These are phyloP conservation scores for Hyperoplus immaculatus DNA, from an alignment of 2,797 vertebrate genomes.

Conservation along the genomic window DNA sequence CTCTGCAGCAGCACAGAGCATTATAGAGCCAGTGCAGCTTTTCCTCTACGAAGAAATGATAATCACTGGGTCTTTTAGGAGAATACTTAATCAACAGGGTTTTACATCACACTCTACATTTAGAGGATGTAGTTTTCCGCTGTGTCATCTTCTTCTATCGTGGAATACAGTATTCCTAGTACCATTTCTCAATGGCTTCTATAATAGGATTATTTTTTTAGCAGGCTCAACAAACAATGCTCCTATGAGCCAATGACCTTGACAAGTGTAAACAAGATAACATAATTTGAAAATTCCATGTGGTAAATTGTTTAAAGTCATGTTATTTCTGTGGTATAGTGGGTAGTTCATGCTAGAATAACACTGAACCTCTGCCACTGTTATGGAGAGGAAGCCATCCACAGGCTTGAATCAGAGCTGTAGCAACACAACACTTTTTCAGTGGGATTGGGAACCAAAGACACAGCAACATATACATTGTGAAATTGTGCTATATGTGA, in stretches of 20 bases:
- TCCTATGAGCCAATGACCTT: background rate
- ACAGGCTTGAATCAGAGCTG: conserved; percentile 6
- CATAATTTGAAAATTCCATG: background rate
- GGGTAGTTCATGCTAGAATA: conserved; percentile 8
- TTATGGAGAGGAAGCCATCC: background rate
- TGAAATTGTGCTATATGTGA: background rate
- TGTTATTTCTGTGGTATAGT: background rate
- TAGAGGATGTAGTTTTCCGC: conserved; percentile 28
- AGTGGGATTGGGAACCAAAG: background rate
- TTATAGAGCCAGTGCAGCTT: conserved; percentile 55
- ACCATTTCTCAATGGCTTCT: conserved; percentile 2
- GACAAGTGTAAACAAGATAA: background rate
- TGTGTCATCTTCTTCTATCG: conserved; percentile 17
- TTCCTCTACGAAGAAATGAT: conserved; percentile 58
- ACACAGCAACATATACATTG: background rate
- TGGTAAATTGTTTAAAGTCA: background rate
- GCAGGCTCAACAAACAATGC: background rate
- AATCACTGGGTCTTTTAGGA: conserved; percentile 58
- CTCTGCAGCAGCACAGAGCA: conserved; percentile 61
- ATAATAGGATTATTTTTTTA: background rate
- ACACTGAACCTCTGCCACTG: conserved; percentile 15
- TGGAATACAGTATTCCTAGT: conserved; percentile 1
- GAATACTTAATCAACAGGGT: conserved; percentile 65
- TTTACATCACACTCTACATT: conserved; percentile 39
- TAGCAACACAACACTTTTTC: background rate